Percentiles rank a stretch among this genome's conserved stretches.
These are phyloP conservation scores for Cydia splendana DNA, from an alignment of 1,140 invertebrate species.

Conservation along the genomic window DNA sequence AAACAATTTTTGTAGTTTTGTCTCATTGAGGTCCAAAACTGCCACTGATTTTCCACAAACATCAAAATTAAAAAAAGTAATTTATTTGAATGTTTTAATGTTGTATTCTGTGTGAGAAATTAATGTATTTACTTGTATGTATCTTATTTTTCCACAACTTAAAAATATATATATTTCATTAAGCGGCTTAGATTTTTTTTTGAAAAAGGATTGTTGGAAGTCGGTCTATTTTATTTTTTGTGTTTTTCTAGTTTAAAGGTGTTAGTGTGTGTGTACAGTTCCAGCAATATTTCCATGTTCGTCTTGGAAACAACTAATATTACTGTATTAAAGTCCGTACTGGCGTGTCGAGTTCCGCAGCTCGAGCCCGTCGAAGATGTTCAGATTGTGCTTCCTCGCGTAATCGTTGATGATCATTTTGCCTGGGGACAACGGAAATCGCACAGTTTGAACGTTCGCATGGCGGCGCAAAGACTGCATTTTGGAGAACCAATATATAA, in stretches of 20 bases:
- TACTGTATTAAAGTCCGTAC: slow-evolving; percentile 84
- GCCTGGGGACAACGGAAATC: slow-evolving; percentile 65
- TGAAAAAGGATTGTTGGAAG: neutral
- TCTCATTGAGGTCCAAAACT: too few relatives aligned
- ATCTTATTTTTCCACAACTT: neutral
- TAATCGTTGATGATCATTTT: slow-evolving; percentile 84
- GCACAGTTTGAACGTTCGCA: slow-evolving; percentile 46
- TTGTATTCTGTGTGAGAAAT: too few relatives aligned
- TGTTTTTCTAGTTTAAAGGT: slow-evolving; percentile 27
- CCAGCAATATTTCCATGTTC: slow-evolving; percentile 39
- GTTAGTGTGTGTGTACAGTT: slow-evolving; percentile 40
- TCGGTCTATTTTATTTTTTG: neutral
- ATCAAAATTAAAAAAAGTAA: too few relatives aligned
- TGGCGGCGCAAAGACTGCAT: slow-evolving; percentile 33
- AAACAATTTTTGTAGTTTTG: too few relatives aligned
- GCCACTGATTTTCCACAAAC: too few relatives aligned
- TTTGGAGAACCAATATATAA: neutral
- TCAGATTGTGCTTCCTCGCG: slow-evolving; percentile 84
- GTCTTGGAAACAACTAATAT: slow-evolving; percentile 72
- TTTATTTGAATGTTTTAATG: too few relatives aligned
- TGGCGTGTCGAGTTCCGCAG: slow-evolving; percentile 85
- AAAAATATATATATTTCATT: neutral
- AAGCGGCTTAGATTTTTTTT: neutral
- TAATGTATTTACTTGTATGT: too few relatives aligned
- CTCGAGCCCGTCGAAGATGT: slow-evolving; percentile 85